Evolutionary conservation across 1,140 invertebrate genomes (phyloP), one percentile per base, ranked within the genome.

Genomic region (Aphelinus certus): DNA sequence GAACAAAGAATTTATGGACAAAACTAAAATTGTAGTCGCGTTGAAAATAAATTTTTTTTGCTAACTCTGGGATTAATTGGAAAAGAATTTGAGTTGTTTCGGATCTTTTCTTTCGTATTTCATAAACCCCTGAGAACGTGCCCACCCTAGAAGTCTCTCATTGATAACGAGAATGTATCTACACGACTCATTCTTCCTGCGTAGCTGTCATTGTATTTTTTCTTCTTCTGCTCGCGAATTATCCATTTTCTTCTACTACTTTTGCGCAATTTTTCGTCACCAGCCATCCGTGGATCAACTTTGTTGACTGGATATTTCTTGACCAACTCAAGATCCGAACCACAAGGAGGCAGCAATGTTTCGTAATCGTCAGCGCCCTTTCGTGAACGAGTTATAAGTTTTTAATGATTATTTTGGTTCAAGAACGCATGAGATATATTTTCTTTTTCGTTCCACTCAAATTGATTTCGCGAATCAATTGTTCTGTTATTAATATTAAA

Each of bases 211-310:
- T 53, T 53, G 9, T 53, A 53, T 6, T 6, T 4, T 9, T 53
- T 53, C 9, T 53, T 6, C 4, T 9, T 26, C 26, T 26, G 26
- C 26, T 81, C 81, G 56, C 83, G 76, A 10, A 75, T 68, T 5
- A 83, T 79, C 85, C 85, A 86, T 67, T 81, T 84, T 69, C 79
- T 85, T 53, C 78, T 78, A 1, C 81, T 72, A 5, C 75, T 66
- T 51, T 81, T 67, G 4, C 82, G 79, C 53, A 71, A 53, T 60
- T 64, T 69, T 4, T 83, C 69, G 7, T 81, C 76, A 63, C 51
- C 78, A 5, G 49, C 45, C 43, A 49, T 71, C 48, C 46, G 58
- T 4, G 49, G 45, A 0, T 62, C 7, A 10, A 70, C 67, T 47
- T 58, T 69, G 42, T 70, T 61, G n/a, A 78, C 46, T 6, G 79